These are phyloP conservation scores for Mercenaria mercenaria DNA, from an alignment of 1,140 invertebrate species.

Conservation along the genomic window DNA sequence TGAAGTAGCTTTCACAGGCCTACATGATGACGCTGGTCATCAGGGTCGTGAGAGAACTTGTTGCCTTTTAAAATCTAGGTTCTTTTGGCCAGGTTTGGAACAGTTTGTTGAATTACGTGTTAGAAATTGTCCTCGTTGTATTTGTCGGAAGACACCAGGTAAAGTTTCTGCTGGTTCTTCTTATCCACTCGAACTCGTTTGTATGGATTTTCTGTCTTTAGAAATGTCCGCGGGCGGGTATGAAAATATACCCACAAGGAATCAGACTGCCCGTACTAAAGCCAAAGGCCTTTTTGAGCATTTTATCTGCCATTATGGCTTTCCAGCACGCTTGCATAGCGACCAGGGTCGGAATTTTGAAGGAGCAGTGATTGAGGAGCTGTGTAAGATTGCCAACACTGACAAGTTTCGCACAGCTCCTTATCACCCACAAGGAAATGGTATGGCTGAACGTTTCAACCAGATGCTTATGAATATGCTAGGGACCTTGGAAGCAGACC, in stretches of 20 bases:
- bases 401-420: constrained; percentile 66
- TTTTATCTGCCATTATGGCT: constrained; percentile 49
- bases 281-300: constrained; percentile 50
- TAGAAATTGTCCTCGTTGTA: constrained; percentile 1
- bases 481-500: too few relatives aligned
- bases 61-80: not conserved
- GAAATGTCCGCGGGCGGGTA: constrained; percentile 32
- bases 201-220: constrained; percentile 58
- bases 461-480: too few relatives aligned
- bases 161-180: not conserved
- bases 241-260: constrained; percentile 56
- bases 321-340: too few relatives aligned
- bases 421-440: too few relatives aligned
- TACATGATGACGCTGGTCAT: constrained; percentile 51
- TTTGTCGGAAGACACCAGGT: constrained; percentile 11
- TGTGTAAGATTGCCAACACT: constrained; percentile 64
- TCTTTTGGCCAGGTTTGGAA: constrained; percentile 55
- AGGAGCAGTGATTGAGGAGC: constrained; percentile 56
- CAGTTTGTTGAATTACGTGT: constrained; percentile 1
- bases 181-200: constrained; percentile 55
- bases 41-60: not conserved
- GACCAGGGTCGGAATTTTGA: constrained; percentile 82
- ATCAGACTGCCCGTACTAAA: constrained; percentile 55
- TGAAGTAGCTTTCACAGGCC: not conserved
- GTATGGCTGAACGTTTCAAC: too few relatives aligned